Base-by-base conservation (phyloP, 1,140 invertebrate genomes). In the Tyrophagus putrescentiae region DNA sequence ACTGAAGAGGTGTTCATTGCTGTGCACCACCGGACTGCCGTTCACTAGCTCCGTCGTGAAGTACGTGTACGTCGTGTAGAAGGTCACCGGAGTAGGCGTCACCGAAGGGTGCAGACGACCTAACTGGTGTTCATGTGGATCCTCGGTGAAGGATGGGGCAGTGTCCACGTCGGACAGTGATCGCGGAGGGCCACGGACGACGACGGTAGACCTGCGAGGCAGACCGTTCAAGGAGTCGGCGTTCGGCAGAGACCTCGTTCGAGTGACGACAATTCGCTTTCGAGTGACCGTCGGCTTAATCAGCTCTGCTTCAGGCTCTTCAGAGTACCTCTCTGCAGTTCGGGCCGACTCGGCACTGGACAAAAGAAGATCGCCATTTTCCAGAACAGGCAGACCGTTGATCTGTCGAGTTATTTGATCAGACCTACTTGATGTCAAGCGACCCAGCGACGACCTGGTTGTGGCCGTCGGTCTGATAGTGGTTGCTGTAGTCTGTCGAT, bases 11-110 rank as follows among this genome's bases (percentile, higher is more conserved):
- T 72, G 68, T 33, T 68, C 70, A 27, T 68, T 65, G 9, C 70
- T 71, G 7, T 64, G 9, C 1, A 57, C 54, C 41, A 82, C 79
- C 4, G 85, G 86, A 42, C 80, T 80, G 52, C 84, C 85, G 64
- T 85, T 83, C 70, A 84, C 86, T 57, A 85, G 86, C n/a, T 84
- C 75, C 7, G 87, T 90, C 0, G 87, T 91, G 84, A 85, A 90
- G 70, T 89, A 91, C 0, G 87, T 91, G 67, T 84, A 87, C 0
- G 87, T 91, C 0, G 87, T 90, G 64, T 86, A 91, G 68, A 87
- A 88, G 0, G 86, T 91, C 1, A 89, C 81, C 1, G 85, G 85
- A 42, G 79, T 75, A 5, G 72, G 67, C 32, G 50, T 13, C 16
- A n/a, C 34, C 25, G 16, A 9, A n/a, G 25, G 27, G 13, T 42